Conservation (phyloP, 2,797 vertebrate species). For the Intellagama lesueurii region DNA sequence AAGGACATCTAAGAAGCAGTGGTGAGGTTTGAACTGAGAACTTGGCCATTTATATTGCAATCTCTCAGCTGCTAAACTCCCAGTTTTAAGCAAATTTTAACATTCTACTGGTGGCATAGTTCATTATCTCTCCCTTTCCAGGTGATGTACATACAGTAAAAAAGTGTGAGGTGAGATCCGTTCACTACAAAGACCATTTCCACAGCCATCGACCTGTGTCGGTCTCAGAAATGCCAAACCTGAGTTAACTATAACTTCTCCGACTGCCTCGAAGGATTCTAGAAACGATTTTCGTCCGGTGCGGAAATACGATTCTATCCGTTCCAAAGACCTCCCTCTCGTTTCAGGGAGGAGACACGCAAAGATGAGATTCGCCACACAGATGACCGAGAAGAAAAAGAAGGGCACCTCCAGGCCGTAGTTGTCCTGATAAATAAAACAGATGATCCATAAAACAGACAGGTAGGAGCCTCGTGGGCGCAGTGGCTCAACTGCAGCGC, state of each 20-base stretch:
- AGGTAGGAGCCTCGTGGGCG: background rate
- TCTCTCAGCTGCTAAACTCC: background rate
- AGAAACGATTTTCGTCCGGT: constrained; percentile 75
- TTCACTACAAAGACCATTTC: background rate
- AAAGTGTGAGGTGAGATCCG: no score
- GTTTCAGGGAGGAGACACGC: constrained; percentile 93
- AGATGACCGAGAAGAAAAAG: constrained; percentile 87
- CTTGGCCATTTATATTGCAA: no score
- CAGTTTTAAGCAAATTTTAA: background rate
- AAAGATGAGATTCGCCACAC: constrained; percentile 86
- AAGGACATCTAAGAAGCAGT: fast-evolving
- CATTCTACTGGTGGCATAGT: background rate
- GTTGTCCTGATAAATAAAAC: constrained; percentile 64
- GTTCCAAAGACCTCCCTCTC: constrained; percentile 89
- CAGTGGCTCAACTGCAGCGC: no score
- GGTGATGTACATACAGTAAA: background rate
- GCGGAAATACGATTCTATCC: constrained; percentile 93
- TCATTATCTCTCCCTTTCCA: background rate
- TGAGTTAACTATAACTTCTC: background rate
- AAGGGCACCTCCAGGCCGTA: constrained; percentile 88
- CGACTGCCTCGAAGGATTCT: constrained; percentile 30
- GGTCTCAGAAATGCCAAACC: no score
- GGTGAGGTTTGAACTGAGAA: background rate
- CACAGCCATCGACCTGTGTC: background rate
- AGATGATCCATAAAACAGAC: background rate